Percentiles rank a stretch among this genome's conserved stretches.
Evolutionary conservation across 2,888 invertebrate genomes (phyloP).

Genomic region (Gnatocerus cornutus): DNA sequence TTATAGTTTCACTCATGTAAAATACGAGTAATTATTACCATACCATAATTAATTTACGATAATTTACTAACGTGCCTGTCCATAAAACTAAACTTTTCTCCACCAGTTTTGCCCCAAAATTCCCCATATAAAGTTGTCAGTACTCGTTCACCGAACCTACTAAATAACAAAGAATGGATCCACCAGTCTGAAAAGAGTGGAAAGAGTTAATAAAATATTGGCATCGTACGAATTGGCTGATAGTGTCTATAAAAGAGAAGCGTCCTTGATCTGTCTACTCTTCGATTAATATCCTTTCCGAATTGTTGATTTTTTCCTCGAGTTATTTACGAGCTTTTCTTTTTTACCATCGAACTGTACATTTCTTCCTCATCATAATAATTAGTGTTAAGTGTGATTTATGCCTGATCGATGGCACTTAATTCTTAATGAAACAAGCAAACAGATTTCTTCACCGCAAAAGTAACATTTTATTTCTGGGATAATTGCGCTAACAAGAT

Average conservation of each 20-base stretch:
- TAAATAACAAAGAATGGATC: constrained; percentile 31
- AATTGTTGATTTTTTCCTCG: background rate
- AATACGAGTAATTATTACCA: too few species aligned
- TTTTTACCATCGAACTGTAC: too few species aligned
- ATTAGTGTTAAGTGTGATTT: constrained; percentile 12
- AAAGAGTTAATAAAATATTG: constrained; percentile 41
- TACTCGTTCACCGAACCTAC: constrained; percentile 17
- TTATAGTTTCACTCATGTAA: too few species aligned
- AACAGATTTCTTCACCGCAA: constrained; percentile 6
- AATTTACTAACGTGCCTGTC: too few species aligned
- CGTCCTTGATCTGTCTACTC: constrained; percentile 29
- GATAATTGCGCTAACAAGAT: constrained; percentile 23
- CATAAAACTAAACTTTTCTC: background rate
- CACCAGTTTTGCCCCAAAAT: too few species aligned
- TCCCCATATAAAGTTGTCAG: constrained; percentile 30
- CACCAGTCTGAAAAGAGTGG: constrained; percentile 29
- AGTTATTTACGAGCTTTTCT: constrained; percentile 6
- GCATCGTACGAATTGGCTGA: constrained; percentile 31
- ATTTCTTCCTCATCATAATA: background rate
- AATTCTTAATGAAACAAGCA: background rate
- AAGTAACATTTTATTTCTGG: constrained; percentile 13
- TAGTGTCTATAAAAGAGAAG: constrained; percentile 25
- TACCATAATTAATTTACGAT: too few species aligned
- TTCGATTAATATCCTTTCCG: constrained; percentile 35
- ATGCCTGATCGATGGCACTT: background rate